Base-by-base conservation (phyloP, 2,797 vertebrate species). In the Distichodus sexfasciatus region DNA sequence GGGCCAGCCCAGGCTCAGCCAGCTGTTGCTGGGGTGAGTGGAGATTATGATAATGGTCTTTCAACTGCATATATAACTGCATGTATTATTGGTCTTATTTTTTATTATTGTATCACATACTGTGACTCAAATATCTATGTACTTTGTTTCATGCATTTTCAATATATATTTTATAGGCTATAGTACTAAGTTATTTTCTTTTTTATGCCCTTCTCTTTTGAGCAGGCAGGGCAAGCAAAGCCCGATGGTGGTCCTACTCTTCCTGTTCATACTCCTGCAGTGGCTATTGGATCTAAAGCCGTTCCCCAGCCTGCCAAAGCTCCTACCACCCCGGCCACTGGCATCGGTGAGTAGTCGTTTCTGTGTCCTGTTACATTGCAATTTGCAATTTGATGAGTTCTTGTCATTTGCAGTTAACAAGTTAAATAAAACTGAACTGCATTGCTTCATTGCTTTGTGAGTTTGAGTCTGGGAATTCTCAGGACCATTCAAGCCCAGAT, bases 311-410 rank as follows among this genome's bases (percentile, higher is more conserved):
- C 89, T 2, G 89, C 84, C 58, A 95, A 94, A 89, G 88, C 76
- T 1, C 87, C 94, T 0, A 84, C 87, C 10, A 85, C 91, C 3
- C 89, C 90, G 51, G 88, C 90, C 79, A 90, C 92, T 76, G 91
- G 93, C 76, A 88, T 94, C 76, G 96, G 96, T 97, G 77, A 90
- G 87, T 43, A 57, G 59, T 51, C 35, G 8, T 31, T 15, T 35
- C 8, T 4, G 21, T 9, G 14, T 40, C 26, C 54, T 21, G 26
- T 58, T 24, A 24, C 35, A 51, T 3, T 15, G 38, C 9, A 21
- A 14, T 53, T n/a, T 50, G 8, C 51, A 47, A 26, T 35, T n/a
- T n/a, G n/a, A n/a, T n/a, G n/a, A n/a, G n/a, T n/a, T n/a, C n/a
- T n/a, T n/a, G n/a, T n/a, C n/a, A n/a, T n/a, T n/a, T n/a, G n/a